Evolutionary conservation across 2,888 invertebrate species (phyloP).

Genomic region (Lamellibrachia columna): DNA sequence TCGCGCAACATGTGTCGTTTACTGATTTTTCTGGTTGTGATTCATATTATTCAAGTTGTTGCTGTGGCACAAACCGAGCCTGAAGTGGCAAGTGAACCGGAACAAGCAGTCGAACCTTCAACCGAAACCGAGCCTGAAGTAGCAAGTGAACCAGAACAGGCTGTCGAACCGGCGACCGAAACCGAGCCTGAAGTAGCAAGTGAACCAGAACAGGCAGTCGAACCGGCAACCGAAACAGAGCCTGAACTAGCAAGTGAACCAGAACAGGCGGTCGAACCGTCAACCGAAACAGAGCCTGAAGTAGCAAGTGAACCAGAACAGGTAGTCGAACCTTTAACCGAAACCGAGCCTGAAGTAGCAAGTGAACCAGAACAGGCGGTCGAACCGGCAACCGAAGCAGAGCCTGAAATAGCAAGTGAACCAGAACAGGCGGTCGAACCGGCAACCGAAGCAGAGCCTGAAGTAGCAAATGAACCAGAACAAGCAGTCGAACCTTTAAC

Average conservation of each 20-base stretch:
- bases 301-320: constrained; percentile 20
- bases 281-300: constrained; percentile 19
- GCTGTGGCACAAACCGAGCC: not conserved
- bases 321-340: not conserved
- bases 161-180: not conserved
- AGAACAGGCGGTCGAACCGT: constrained; percentile 29
- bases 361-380: constrained; percentile 6
- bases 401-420: constrained; percentile 25
- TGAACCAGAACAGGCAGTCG: not conserved
- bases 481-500: not conserved
- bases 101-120: not conserved
- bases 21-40: not conserved
- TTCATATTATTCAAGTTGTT: not conserved
- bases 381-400: constrained; percentile 24
- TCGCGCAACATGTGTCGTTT: not conserved
- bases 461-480: constrained; percentile 26
- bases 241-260: not conserved
- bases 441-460: constrained; percentile 17
- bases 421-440: constrained; percentile 23
- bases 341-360: constrained; percentile 24
- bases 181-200: not conserved
- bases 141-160: not conserved
- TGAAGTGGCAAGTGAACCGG: not conserved
- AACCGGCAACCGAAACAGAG: not conserved
- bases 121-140: not conserved